These are phyloP conservation scores for Drosophila rhopaloa DNA, from an alignment of 1,140 invertebrate genomes.

Conservation along the genomic window DNA sequence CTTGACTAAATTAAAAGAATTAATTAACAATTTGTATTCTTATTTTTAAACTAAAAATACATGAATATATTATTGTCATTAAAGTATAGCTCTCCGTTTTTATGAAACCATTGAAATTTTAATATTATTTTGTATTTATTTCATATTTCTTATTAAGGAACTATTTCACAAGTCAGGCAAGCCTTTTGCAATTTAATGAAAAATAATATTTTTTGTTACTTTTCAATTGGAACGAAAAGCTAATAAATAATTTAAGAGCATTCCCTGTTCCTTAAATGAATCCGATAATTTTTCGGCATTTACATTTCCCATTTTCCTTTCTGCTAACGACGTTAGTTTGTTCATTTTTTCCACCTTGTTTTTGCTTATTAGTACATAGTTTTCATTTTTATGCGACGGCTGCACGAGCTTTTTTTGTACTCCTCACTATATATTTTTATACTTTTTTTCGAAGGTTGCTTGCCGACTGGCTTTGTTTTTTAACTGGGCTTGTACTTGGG, in stretches of 20 bases:
- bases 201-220: not conserved
- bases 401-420: conserved; percentile 52
- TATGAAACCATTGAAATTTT: no score
- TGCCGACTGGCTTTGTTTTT: conserved; percentile 46
- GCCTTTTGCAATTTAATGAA: no score
- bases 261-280: conserved; percentile 18
- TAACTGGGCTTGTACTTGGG: conserved; percentile 62
- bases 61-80: no score
- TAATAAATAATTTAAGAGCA: conserved; percentile 14
- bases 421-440: conserved; percentile 4
- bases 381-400: conserved; percentile 72
- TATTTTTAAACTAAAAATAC: no score
- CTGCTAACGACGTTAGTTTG: conserved; percentile 62
- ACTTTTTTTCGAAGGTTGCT: conserved; percentile 34
- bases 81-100: no score
- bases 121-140: no score
- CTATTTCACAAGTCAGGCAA: no score
- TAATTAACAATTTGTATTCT: no score
- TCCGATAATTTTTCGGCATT: conserved; percentile 7
- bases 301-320: conserved; percentile 45
- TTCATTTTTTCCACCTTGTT: conserved; percentile 54
- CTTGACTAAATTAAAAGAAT: no score
- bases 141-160: no score
- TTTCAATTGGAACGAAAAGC: not conserved
- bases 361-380: conserved; percentile 74